Base-by-base conservation (phyloP, 2,888 invertebrate species). In the Nymphalis urticae region DNA sequence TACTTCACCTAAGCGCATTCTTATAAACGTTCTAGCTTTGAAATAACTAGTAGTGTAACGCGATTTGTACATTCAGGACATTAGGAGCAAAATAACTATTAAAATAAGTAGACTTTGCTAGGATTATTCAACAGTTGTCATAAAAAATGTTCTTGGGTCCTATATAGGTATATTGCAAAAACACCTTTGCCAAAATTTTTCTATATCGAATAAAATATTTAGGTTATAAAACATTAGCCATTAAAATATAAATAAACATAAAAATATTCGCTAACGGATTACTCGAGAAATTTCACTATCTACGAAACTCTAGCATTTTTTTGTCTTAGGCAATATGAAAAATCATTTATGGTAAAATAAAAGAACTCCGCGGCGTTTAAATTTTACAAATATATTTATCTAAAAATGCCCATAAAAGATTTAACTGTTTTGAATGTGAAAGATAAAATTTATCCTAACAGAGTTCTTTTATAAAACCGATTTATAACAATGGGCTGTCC, bases 31-130 rank as follows among this genome's bases (percentile, higher is more conserved):
- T 58, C 77, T 85, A 89, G 87, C 83, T 84, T 50, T 77, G 82
- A 80, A 76, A 76, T 79, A 79, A 82, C 85, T 86, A 87, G 80
- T 79, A 79, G 82, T 80, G 77, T 82, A 79, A 81, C 76, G 81
- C 80, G 79, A 82, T 87, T 92, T 92, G 91, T 92, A 92, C 91
- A 86, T 89, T 85, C 89, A 92, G 92, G 91, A 87, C 89, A 87
- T 86, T 80, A 81, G 81, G 85, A 89, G 87, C 87, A 82, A 83
- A 75, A 80, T 75, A 76, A 75, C 64, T 64, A 67, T 58, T 63
- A 53, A 32, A 27, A 56, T 68, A 66, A 69, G 63, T 66, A 68
- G 48, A 68, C 65, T 68, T 71, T 56, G 48, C 59, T 71, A 68
- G 65, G 62, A 62, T 62, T 51, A 56, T 68, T 54, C 60, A 71